Evolutionary conservation across 2,797 vertebrate genomes (phyloP), one percentile per base, ranked within the genome.

Genomic region (Champsocephalus esox): DNA sequence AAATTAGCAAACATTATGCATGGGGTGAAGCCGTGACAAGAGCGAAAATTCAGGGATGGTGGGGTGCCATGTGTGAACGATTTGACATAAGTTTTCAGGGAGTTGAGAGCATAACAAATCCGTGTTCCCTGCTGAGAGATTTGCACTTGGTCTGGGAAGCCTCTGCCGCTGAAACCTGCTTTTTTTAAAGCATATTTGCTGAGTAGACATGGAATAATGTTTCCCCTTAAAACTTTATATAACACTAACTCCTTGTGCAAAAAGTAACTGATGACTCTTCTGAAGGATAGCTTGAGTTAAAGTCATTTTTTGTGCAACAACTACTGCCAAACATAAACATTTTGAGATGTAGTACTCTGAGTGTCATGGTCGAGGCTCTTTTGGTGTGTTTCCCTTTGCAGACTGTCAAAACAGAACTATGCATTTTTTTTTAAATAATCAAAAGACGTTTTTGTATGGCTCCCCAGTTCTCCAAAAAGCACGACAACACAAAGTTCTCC

Each of bases 11-110:
- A 17, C 28, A 57, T 56, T 77, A 75, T 68, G 63, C 63, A 63
- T 48, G 28, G 46, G 48, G 73, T 11, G 45, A 34, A 41, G n/a
- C 52, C 5, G 8, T 62, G 66, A 74, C 34, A 48, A 50, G 28
- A 38, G 34, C 34, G 43, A 44, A 54, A 54, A 56, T 34, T 55
- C 51, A 21, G 28, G 4, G 46, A 43, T n/a, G 51, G 28, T 55
- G 45, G 21, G 58, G n/a, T 11, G 16, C 48, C 11, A 44, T 16
- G 21, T 54, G 64, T 66, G 71, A 67, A 67, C 66, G 78, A 80
- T 73, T 73, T 73, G 76, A 70, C 66, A 58, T 51, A 51, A 70
- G 64, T 80, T 81, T 86, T 73, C 28, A 70, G 5, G 21, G 57
- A 66, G 49, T 50, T 79, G 69, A 76, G 66, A 71, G 67, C 59